These are phyloP conservation scores for Geophilus truncorum DNA, from an alignment of 2,888 invertebrate genomes.

Conservation along the genomic window DNA sequence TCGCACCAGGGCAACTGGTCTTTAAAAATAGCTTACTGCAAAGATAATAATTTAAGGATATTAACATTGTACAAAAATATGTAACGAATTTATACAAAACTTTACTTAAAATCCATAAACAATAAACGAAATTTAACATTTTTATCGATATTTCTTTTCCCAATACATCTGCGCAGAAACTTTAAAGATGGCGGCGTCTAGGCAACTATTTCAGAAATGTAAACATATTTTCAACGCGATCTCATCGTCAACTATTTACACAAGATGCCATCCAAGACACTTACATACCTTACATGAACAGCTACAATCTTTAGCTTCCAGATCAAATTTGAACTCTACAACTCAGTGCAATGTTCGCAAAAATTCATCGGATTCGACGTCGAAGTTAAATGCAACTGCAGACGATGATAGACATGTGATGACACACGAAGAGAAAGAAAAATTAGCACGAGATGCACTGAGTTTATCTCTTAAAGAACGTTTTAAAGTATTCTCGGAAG, in stretches of 20 bases:
- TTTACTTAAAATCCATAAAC: too few species aligned
- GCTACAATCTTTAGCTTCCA: neutral
- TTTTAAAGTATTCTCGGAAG: conserved; percentile 29
- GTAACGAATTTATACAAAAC: too few species aligned
- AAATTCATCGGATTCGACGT: neutral
- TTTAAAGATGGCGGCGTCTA: neutral
- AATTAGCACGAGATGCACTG: neutral
- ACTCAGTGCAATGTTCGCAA: too few species aligned
- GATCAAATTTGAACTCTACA: neutral
- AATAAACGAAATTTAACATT: too few species aligned
- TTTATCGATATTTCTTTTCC: too few species aligned
- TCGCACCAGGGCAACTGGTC: too few species aligned
- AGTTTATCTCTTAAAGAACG: conserved; percentile 5
- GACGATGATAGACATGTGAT: neutral
- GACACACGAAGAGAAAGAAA: neutral
- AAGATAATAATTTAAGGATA: too few species aligned
- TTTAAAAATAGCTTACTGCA: too few species aligned
- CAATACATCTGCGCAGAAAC: too few species aligned
- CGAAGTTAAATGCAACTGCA: neutral
- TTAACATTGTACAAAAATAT: too few species aligned
- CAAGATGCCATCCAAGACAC: neutral
- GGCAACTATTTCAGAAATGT: neutral
- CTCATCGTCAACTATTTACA: neutral
- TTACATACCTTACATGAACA: neutral
- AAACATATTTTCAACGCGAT: neutral